Base-by-base conservation (phyloP, 2,797 vertebrate species). In the Myiotriccus ornatus region DNA sequence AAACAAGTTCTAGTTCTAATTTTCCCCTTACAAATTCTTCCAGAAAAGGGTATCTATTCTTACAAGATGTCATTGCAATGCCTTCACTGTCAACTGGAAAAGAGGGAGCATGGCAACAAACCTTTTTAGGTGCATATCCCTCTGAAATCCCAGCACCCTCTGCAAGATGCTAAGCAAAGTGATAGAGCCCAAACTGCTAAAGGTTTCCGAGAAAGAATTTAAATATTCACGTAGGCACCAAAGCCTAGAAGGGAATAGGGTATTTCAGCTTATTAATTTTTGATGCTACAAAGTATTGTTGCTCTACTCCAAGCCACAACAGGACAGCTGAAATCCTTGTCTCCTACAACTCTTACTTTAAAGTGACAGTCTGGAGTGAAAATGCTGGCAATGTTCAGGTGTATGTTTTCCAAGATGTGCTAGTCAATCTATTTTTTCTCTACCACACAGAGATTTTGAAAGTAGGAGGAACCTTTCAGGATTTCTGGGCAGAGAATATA, bases 51-150 rank as follows among this genome's bases (percentile, higher is more conserved):
- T 50, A 28, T 27, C 49, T 50, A 18, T 17, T 50, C 49, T 16
- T 28, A 50, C 27, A 50, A 28, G 49, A 28, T 43, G 46, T 28
- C 70, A 35, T 12, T 25, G 16, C 3, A 12, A 19, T 19, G 23
- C 30, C 74, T 84, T 60, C 79, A 19, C 2, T 56, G 65, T 68
- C 32, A 44, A 0, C 37, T 16, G 32, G 62, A 65, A 47, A 57
- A 83, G 46, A 0, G 0, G 39, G 7, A 3, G 41, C 30, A 6
- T 8, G 35, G 37, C 28, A 60, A 25, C 11, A 39, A 57, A 55
- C 8, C 14, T 7, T 49, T 56, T 49, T 30, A 50, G 21, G 25
- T 20, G 21, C 0, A 0, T 16, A 27, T 22, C 5, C n/a, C 47
- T 69, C 43, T 64, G 35, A 57, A 83, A 76, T 57, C 37, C 15